Conservation (phyloP, 2,797 vertebrate species). For the Pitangus sulphuratus region DNA sequence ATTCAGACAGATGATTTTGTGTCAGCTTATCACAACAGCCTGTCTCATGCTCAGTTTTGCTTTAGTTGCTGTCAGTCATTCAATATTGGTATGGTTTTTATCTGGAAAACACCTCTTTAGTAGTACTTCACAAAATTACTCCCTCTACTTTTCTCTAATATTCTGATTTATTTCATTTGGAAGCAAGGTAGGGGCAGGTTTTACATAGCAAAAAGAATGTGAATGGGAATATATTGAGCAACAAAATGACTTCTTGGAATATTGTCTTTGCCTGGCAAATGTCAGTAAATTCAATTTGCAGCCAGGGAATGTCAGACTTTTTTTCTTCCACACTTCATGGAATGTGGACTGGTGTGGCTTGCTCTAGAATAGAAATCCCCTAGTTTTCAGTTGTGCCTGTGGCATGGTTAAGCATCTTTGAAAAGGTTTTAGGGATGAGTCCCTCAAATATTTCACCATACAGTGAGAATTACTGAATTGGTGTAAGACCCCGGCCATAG, state of each 20-base stretch:
- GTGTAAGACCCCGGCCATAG: not conserved
- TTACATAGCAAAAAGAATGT: not conserved
- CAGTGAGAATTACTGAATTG: not conserved
- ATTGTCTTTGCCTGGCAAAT: not conserved
- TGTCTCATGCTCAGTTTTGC: not conserved
- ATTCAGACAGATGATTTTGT: not conserved
- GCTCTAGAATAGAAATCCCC: not conserved
- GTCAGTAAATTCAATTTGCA: slow-evolving; percentile 8
- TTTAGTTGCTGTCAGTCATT: not conserved
- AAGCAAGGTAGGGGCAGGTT: not conserved
- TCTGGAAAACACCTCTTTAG: not conserved
- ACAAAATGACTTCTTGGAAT: not conserved
- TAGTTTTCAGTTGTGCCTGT: not conserved
- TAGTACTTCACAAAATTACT: slow-evolving; percentile 9
- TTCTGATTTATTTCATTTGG: slow-evolving; percentile 5
- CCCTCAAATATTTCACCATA: not conserved
- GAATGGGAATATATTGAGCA: not conserved
- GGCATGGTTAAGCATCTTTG: not conserved
- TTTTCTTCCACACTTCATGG: not conserved
- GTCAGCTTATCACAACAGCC: not conserved
- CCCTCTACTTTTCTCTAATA: not conserved
- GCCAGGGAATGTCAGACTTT: not conserved
- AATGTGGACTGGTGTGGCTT: not conserved
- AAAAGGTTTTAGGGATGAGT: not conserved
- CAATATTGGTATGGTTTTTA: not conserved